These are phyloP conservation scores for Pinna nobilis DNA, from an alignment of 1,140 invertebrate species.

Conservation along the genomic window DNA sequence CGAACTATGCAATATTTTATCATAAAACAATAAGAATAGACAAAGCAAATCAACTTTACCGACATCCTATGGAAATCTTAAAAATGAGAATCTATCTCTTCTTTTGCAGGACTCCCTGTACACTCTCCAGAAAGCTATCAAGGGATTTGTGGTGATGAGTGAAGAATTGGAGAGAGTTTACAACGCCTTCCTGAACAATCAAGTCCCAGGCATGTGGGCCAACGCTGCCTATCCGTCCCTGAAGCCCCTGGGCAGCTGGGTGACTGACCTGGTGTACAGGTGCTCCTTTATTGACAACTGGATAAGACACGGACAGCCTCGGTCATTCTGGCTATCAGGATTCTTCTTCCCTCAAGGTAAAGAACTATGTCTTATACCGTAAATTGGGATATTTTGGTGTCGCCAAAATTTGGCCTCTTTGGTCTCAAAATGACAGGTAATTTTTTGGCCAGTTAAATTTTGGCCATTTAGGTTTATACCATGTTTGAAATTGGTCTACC, in stretches of 20 bases:
- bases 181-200: slow-evolving; percentile 84
- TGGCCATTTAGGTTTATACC: too few relatives aligned
- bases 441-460: too few relatives aligned
- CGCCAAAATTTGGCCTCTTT: too few relatives aligned
- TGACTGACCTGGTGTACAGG: slow-evolving; percentile 85
- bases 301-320: slow-evolving; percentile 82
- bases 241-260: slow-evolving; percentile 89
- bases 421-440: too few relatives aligned
- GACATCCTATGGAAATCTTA: neutral
- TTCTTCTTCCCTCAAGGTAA: slow-evolving; percentile 93
- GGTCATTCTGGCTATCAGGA: slow-evolving; percentile 92
- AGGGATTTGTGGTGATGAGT: slow-evolving; percentile 91
- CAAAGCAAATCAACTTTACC: too few relatives aligned
- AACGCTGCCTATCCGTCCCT: slow-evolving; percentile 88
- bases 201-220: slow-evolving; percentile 88
- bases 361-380: too few relatives aligned
- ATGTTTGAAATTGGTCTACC: too few relatives aligned
- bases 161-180: slow-evolving; percentile 88
- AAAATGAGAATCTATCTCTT: neutral
- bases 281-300: slow-evolving; percentile 88
- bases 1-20: too few relatives aligned
- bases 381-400: too few relatives aligned
- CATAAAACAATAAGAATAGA: too few relatives aligned
- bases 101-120: slow-evolving; percentile 80
- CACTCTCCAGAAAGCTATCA: slow-evolving; percentile 88